Evolutionary conservation across 2,113 vertebrate species (phyloP).

Genomic region (Himantopus leucocephalus): DNA sequence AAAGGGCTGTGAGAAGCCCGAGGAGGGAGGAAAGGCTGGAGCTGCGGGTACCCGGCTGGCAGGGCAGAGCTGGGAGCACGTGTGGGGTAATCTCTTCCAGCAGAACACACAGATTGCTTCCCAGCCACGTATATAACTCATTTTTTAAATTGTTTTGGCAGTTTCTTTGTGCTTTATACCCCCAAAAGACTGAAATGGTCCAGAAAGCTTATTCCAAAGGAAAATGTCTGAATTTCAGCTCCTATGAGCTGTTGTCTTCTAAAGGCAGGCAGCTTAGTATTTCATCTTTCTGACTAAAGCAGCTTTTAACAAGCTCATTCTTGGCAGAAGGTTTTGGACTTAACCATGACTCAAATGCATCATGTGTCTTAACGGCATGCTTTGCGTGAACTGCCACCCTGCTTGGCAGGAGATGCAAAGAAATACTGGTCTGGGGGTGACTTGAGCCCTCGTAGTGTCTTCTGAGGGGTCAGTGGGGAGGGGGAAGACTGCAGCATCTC

Average conservation of each 20-base stretch:
- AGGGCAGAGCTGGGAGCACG: neutral
- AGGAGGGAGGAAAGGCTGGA: neutral
- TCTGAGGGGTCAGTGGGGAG: neutral
- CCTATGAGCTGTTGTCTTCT: neutral
- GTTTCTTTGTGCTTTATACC: neutral
- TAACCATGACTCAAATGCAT: conserved; percentile 1
- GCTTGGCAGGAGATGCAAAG: neutral
- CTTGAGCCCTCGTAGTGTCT: neutral
- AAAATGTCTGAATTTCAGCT: conserved; percentile 8
- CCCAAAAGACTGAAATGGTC: neutral
- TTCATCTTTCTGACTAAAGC: conserved; percentile 43
- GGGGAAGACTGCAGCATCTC: neutral
- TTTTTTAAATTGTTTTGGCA: conserved; percentile 16
- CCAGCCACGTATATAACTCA: neutral
- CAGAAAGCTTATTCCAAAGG: conserved; percentile 3
- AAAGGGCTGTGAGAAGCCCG: neutral
- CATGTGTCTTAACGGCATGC: neutral
- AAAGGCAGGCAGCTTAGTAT: conserved; percentile 22
- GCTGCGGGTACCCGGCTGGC: neutral
- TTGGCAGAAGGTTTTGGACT: conserved; percentile 41
- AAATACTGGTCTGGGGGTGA: neutral
- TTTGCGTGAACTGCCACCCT: neutral
- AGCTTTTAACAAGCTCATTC: conserved; percentile 16
- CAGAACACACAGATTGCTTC: conserved; percentile 19
- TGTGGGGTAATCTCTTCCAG: neutral